Evolutionary conservation across 2,113 vertebrate genomes (phyloP).

Genomic region (Crypturellus undulatus): DNA sequence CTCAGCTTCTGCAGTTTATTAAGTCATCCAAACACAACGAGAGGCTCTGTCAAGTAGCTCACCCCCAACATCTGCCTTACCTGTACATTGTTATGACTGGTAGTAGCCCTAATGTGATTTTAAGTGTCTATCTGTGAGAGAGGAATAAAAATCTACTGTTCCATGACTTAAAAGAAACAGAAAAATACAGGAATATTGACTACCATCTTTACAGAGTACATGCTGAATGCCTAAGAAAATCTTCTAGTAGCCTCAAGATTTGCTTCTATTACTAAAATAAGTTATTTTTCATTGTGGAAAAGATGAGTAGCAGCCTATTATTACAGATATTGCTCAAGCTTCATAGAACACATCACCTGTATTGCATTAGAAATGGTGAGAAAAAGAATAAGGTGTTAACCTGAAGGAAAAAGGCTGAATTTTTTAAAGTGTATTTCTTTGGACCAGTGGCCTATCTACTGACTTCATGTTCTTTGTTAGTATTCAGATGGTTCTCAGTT

Average conservation of each 20-base stretch:
- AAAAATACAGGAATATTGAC: not conserved
- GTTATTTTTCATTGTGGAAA: not conserved
- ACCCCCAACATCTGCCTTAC: constrained; percentile 12
- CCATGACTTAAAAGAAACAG: not conserved
- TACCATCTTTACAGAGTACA: not conserved
- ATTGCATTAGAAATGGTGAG: not conserved
- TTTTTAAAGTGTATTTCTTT: not conserved
- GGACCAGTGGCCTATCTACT: not conserved
- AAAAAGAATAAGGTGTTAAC: not conserved
- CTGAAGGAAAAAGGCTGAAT: not conserved
- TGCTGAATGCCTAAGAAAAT: not conserved
- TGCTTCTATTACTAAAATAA: not conserved
- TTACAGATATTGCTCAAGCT: not conserved
- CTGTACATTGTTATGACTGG: constrained; percentile 26
- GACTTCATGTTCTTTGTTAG: not conserved
- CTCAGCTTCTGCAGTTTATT: constrained; percentile 61
- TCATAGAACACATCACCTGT: not conserved
- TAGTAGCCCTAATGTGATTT: constrained; percentile 19
- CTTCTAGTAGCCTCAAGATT: not conserved
- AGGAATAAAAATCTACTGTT: not conserved
- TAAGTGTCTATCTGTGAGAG: not conserved
- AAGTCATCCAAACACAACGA: constrained; percentile 60
- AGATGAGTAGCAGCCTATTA: not conserved
- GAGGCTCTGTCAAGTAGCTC: constrained; percentile 30
- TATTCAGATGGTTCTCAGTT: not conserved